Percentiles rank a stretch among this genome's conserved stretches.
These are phyloP conservation scores for Alectoris magna DNA, from an alignment of 2,797 vertebrate species.

Conservation along the genomic window DNA sequence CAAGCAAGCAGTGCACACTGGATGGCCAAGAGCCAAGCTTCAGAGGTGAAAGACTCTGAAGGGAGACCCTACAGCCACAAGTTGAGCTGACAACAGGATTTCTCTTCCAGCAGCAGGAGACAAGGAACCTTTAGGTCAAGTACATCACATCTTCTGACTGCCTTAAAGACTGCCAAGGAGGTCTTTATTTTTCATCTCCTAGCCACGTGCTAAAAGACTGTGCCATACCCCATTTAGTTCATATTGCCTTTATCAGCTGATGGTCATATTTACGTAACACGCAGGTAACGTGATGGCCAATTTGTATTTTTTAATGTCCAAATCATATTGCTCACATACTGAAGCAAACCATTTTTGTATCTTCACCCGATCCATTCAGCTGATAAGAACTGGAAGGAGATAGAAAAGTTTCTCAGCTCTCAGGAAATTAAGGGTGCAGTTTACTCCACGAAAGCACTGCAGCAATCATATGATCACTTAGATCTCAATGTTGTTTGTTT, in stretches of 20 bases:
- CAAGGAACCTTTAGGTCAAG: conserved; percentile 49
- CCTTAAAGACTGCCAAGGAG: conserved; percentile 44
- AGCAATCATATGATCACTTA: background rate
- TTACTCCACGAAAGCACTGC: background rate
- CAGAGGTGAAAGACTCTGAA: conserved; percentile 16
- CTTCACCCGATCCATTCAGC: background rate
- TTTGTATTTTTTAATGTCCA: fast-evolving
- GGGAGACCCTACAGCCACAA: conserved; percentile 37
- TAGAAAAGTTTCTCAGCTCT: background rate
- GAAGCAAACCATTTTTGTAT: background rate
- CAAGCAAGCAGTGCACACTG: background rate
- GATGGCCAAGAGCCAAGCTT: conserved; percentile 40
- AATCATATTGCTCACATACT: background rate
- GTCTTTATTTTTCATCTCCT: conserved; percentile 18
- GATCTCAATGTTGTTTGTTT: background rate
- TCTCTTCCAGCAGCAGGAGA: conserved; percentile 36
- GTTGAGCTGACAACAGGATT: conserved; percentile 43
- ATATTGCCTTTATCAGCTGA: conserved; percentile 38
- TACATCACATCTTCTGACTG: conserved; percentile 8
- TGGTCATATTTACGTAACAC: conserved; percentile 1
- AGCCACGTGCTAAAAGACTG: conserved; percentile 15
- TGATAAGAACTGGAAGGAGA: background rate
- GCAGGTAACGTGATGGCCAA: background rate
- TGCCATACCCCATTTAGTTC: conserved; percentile 11
- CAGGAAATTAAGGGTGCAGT: background rate